Evolutionary conservation across 1,140 invertebrate genomes (phyloP), one percentile per base, ranked within the genome.

Genomic region (Dendroctonus ponderosae): DNA sequence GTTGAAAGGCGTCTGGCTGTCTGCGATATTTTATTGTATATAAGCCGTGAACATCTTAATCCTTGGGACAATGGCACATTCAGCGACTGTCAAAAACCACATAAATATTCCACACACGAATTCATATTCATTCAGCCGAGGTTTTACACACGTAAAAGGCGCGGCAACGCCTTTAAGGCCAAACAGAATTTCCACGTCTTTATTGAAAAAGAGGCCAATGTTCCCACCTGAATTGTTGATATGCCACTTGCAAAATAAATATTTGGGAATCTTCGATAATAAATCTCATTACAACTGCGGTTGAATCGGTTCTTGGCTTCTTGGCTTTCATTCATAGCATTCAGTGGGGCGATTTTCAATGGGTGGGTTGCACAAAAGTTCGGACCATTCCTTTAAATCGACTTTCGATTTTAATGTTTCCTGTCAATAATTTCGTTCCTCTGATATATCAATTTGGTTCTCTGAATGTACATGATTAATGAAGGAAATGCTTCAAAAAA

Each of bases 231-330:
- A 71, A 72, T 74, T 72, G 72, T 72, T 65, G 46, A 67, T 40
- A 65, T 67, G 74, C 73, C 72, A 75, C 43, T 65, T 69, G 50
- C 49, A 48, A 67, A 75, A 75, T 75, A 75, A 75, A 75, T 75
- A 75, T 75, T 75, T 75, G 69, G 72, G 68, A 62, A 74, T 69
- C 48, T 66, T 56, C 68, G 64, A 68, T 72, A 73, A 75, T 75
- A 75, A 75, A 75, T 75, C 72, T 74, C 71, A 74, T 75, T 75
- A 74, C 74, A 64, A 50, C 72, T 75, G 74, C 65, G 72, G 72
- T 73, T 66, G 69, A 64, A 71, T 66, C 53, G 64, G 15, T 66
- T 60, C 26, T 52, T 59, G 48, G 41, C 57, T 59, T 56, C 53
- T 57, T 64, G 52, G 52, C 44, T 54, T 63, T 63, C 50, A 63